Evolutionary conservation across 2,113 vertebrate genomes (phyloP).

Genomic region (Todiramphus saurophagus): DNA sequence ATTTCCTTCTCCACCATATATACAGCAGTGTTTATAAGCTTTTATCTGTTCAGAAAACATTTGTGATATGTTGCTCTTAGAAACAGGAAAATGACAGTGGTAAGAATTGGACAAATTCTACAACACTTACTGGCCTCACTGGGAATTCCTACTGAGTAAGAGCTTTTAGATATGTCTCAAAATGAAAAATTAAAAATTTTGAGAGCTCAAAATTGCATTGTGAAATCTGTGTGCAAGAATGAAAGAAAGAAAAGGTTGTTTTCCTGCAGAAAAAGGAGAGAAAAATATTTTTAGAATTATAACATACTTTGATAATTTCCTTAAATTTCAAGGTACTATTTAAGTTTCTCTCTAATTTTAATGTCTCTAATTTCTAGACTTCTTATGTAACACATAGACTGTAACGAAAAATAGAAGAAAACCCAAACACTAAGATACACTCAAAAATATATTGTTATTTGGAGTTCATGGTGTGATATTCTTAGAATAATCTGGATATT

Average conservation of each 20-base stretch:
- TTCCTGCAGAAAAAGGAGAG: neutral
- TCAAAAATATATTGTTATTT: neutral
- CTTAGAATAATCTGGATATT: neutral
- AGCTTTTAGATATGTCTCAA: neutral
- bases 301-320: neutral
- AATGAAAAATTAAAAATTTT: slow-evolving; percentile 6
- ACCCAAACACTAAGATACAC: neutral
- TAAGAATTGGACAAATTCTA: neutral
- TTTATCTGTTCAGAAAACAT: slow-evolving; percentile 1
- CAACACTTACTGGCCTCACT: neutral
- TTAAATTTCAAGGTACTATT: neutral
- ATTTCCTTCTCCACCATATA: neutral
- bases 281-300: neutral
- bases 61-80: neutral
- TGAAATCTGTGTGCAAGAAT: neutral
- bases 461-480: neutral
- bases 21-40: neutral
- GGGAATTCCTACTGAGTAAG: neutral
- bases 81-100: neutral
- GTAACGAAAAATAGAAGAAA: neutral
- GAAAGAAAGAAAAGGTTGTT: neutral
- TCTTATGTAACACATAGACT: neutral
- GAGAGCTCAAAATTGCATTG: neutral
- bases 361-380: neutral
- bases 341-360: neutral